Evolutionary conservation across 1,140 invertebrate species (phyloP).

Genomic region (Penaeus indicus): DNA sequence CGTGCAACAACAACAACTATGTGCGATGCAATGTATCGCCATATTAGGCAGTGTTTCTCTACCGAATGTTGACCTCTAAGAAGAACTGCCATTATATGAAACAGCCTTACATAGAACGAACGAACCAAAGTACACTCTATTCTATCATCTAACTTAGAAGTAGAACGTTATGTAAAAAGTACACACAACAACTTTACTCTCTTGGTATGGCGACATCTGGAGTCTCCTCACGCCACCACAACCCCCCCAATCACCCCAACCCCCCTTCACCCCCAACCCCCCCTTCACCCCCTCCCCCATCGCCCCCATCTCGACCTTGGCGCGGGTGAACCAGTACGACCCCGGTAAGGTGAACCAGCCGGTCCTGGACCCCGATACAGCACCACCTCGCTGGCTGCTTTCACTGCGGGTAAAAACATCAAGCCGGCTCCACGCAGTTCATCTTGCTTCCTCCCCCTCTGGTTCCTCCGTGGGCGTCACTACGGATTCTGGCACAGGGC

Average conservation of each 20-base stretch:
- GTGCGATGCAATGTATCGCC: slow-evolving; percentile 11
- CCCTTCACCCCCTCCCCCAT: background rate
- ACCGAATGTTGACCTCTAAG: background rate
- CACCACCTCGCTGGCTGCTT: background rate
- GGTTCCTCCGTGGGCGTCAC: no score
- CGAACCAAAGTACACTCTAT: background rate
- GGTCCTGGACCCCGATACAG: slow-evolving; percentile 13
- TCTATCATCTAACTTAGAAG: no score
- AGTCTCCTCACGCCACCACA: background rate
- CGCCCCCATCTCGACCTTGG: slow-evolving; percentile 29
- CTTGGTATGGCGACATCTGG: slow-evolving; percentile 1
- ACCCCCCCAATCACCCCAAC: background rate
- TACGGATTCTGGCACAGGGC: no score
- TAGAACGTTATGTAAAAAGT: no score
- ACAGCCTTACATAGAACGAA: background rate
- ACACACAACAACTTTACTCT: no score
- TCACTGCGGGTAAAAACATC: background rate
- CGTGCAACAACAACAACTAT: background rate
- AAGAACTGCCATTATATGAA: background rate
- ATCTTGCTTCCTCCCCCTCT: no score
- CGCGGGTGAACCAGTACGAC: slow-evolving; percentile 41
- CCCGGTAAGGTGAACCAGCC: slow-evolving; percentile 14
- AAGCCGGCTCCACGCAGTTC: background rate
- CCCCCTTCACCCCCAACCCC: background rate
- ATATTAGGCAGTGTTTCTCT: background rate